These are phyloP conservation scores for Anabas testudineus DNA, from an alignment of 2,797 vertebrate genomes.

Conservation along the genomic window DNA sequence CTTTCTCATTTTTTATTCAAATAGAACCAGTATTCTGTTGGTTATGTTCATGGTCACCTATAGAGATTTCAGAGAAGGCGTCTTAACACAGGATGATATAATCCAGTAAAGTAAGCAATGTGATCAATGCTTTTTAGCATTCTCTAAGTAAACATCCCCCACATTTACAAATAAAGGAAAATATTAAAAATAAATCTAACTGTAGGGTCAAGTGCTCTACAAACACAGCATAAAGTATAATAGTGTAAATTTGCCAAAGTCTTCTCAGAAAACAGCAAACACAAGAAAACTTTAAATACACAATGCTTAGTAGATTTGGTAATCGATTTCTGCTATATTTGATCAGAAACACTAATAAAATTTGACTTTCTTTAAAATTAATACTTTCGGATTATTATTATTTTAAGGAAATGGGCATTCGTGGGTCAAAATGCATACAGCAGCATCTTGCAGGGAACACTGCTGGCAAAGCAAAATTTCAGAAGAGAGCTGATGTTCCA, in stretches of 20 bases:
- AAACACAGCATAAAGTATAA: too few relatives aligned
- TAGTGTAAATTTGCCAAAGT: neutral
- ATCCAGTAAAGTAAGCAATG: neutral
- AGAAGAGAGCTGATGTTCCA: slow-evolving; percentile 42
- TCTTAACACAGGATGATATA: slow-evolving; percentile 1
- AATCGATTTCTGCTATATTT: neutral
- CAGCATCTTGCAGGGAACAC: slow-evolving; percentile 18
- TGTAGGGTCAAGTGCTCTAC: neutral
- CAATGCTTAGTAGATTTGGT: neutral
- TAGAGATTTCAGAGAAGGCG: slow-evolving; percentile 6
- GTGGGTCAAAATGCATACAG: slow-evolving; percentile 22
- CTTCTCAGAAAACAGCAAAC: slow-evolving; percentile 1
- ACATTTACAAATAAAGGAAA: neutral
- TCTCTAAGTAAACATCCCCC: neutral
- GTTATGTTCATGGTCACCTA: slow-evolving; percentile 9
- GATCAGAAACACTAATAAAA: neutral
- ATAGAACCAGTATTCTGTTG: slow-evolving; percentile 21
- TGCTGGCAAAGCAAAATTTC: slow-evolving; percentile 52
- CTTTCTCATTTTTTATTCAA: neutral
- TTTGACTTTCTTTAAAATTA: neutral
- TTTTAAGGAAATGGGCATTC: neutral
- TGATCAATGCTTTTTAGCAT: too few relatives aligned
- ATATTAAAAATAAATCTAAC: neutral
- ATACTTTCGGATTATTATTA: neutral
- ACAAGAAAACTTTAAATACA: slow-evolving; percentile 4